Base-by-base conservation (phyloP, 2,113 vertebrate species). In the Prochilodus magdalenae region DNA sequence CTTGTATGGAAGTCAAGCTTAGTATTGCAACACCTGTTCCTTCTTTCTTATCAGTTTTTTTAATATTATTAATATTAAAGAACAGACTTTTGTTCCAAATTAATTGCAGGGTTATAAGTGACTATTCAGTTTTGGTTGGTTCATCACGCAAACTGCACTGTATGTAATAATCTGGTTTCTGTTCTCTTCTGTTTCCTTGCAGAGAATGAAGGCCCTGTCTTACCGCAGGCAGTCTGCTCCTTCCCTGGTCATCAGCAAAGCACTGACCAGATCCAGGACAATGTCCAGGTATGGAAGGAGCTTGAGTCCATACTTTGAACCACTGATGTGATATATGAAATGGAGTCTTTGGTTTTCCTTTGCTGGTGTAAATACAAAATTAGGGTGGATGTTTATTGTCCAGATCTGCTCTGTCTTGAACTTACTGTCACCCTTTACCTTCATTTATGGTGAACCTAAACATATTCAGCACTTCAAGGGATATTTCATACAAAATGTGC, bases 151-250 rank as follows among this genome's bases (percentile, higher is more conserved):
- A 20, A 30, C 47, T 55, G 20, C 2, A 20, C 70, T 57, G 11
- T 57, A 40, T 29, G n/a, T 26, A 63, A 11, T 65, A 22, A 36
- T 26, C 22, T 13, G 7, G 20, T 51, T 75, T 75, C 36, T 36
- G 5, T 74, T 57, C 24, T 75, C 40, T 57, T 77, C 49, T 73
- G 63, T 44, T 90, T 55, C 69, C 81, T 75, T 86, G 76, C 86
- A 98, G 96, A 94, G 94, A 90, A 94, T 93, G 94, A 98, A 96
- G 93, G 96, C 94, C 85, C 92, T 96, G 89, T 95, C 95, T 83
- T 96, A 96, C 86, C 96, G 97, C 59, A 95, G 96, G 22, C 95
- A 96, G 90, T 98, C 96, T 0, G 96, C 96, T 49, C 96, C 97
- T 0, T 97, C 97, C 67, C 88, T 97, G 81, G 95, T 97, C 89